Evolutionary conservation across 1,140 invertebrate species (phyloP).

Genomic region (Caenorhabditis brenneri): DNA sequence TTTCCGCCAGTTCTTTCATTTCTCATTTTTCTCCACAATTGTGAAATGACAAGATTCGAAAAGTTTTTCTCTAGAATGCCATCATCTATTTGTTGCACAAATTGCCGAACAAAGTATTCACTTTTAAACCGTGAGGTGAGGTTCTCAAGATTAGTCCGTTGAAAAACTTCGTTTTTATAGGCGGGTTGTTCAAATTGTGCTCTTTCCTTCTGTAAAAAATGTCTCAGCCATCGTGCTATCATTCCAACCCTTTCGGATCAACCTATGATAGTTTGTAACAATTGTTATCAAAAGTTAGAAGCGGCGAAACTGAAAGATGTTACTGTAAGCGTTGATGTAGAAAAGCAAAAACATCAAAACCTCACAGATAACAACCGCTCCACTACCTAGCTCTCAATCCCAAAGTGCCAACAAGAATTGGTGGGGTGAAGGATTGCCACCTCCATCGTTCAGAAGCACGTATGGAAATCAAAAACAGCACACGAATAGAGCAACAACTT

Average conservation of each 20-base stretch:
- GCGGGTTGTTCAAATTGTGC: slow-evolving; percentile 47
- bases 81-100: not conserved
- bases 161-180: not conserved
- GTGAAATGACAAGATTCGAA: not conserved
- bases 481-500: not conserved
- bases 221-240: slow-evolving; percentile 15
- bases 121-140: not conserved
- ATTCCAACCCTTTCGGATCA: slow-evolving; percentile 5
- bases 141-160: not conserved
- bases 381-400: not conserved
- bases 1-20: not conserved
- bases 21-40: not conserved
- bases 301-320: slow-evolving; percentile 23
- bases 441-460: not conserved
- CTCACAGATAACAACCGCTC: slow-evolving; percentile 8
- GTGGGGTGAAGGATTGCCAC: slow-evolving; percentile 36
- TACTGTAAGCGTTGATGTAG: not conserved
- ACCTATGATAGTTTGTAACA: slow-evolving; percentile 35
- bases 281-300: slow-evolving; percentile 43
- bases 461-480: not conserved
- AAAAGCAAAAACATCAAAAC: no score
- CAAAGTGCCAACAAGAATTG: not conserved
- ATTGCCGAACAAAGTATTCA: slow-evolving; percentile 6
- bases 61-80: slow-evolving; percentile 6
- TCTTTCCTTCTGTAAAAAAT: slow-evolving; percentile 49